A percentile compares a stretch with the other conserved stretches of the same genome.
phyloP scores from a whole-genome alignment of 2,888 invertebrate genomes.

The Phortica okadai region DNA sequence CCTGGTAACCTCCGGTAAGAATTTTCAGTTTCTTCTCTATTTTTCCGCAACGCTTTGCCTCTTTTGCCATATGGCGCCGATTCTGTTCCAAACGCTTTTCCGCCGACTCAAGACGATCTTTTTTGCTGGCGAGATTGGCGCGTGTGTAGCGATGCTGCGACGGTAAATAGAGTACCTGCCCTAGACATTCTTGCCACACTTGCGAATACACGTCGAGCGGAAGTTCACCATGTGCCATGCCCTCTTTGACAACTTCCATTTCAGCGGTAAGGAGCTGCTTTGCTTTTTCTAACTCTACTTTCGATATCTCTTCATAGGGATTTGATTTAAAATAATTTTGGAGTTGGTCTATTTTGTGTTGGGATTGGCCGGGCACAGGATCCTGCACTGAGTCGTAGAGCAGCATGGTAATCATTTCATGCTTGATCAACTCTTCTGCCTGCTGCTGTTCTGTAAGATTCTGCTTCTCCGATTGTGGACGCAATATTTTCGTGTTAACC shows the following conservation, averaged over 20 bases:
- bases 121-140: constrained; percentile 95
- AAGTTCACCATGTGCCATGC: constrained; percentile 97
- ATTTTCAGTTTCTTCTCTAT: constrained; percentile 98
- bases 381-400: constrained; percentile 91
- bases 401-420: constrained; percentile 97
- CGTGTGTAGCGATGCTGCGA: constrained; percentile 94
- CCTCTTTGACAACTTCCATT: constrained; percentile 92
- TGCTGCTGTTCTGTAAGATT: constrained; percentile 92
- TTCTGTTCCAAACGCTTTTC: constrained; percentile 96
- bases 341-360: constrained; percentile 79
- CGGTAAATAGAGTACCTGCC: constrained; percentile 94
- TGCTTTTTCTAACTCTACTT: constrained; percentile 83
- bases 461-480: constrained; percentile 85
- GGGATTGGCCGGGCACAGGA: constrained; percentile 79
- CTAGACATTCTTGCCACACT: constrained; percentile 98
- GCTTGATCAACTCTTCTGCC: constrained; percentile 96
- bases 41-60: constrained; percentile 97
- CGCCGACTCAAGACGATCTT: constrained; percentile 94
- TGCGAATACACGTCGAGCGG: constrained; percentile 94
- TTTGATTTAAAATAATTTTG: constrained; percentile 90
- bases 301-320: constrained; percentile 86
- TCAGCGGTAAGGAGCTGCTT: constrained; percentile 84
- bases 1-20: constrained; percentile 93
- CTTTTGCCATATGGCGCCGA: constrained; percentile 95
- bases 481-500: constrained; percentile 88